Base-by-base conservation (phyloP, 2,797 vertebrate genomes). In the Chloroceryle inda region DNA sequence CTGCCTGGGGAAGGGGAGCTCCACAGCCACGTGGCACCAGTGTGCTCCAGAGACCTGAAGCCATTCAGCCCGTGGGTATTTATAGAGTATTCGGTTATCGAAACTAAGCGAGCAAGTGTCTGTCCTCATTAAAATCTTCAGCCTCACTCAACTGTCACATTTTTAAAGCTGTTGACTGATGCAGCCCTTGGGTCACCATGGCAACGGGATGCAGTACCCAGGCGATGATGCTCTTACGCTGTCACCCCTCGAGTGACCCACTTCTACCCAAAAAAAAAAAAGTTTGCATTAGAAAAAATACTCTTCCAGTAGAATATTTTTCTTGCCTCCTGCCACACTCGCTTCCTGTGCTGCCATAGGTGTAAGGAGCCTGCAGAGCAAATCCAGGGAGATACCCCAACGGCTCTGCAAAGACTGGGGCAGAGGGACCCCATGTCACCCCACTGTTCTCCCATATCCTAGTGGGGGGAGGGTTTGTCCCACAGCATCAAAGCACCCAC, bases 171-270 rank as follows among this genome's bases (percentile, higher is more conserved):
- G 89, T 95, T 94, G 96, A 92, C 94, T 94, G 96, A 78, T 91
- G 77, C 84, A 87, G 94, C 90, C 97, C 93, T 95, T 5, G 0
- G 93, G 96, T 98, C 97, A 96, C 98, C 97, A 97, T 98, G 96
- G 97, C 95, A 97, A 98, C 96, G 1, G 79, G 95, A 95, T 81
- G 81, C 85, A 66, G 89, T 91, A 94, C 95, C 95, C 95, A 89
- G 95, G 88, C 33, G 0, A 69, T 82, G 96, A 78, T 85, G 95
- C 93, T 97, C 94, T 85, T 95, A 89, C 88, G 89, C 85, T 79
- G 88, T 90, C 92, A 94, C 92, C 95, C 96, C 84, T 77, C 20
- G 31, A 93, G 77, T 95, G 89, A 96, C 92, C 96, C 92, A 84
- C 11, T 97, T 98, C 96, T 76, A 89, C 26, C 71, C n/a, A 27